Evolutionary conservation across 35 echinoderm and acorn worm species (phyloP).

Genomic region (Apostichopus japonicus): DNA sequence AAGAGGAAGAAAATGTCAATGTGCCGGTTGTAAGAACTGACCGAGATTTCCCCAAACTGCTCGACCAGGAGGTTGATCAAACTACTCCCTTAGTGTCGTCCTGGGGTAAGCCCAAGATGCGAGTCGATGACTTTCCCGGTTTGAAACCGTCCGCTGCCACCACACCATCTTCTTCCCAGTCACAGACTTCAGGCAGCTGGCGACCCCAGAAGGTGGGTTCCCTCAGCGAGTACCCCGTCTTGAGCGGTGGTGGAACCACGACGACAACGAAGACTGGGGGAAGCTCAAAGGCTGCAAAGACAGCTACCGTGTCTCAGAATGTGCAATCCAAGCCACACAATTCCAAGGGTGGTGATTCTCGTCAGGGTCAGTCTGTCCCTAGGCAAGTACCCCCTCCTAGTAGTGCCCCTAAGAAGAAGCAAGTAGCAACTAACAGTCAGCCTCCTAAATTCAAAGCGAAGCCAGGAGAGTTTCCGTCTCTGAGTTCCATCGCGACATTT

Average conservation of each 20-base stretch:
- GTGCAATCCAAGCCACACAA: neutral
- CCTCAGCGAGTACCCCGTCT: slow-evolving; percentile 20
- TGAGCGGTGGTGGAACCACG: neutral
- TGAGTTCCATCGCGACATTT: slow-evolving; percentile 92
- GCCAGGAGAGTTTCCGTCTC: slow-evolving; percentile 81
- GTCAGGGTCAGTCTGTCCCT: neutral
- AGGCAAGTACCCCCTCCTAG: neutral
- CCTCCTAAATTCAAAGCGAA: neutral
- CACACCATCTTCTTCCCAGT: neutral
- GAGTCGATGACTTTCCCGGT: slow-evolving; percentile 29
- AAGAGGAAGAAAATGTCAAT: neutral
- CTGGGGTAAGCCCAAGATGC: slow-evolving; percentile 15
- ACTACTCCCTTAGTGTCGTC: neutral
- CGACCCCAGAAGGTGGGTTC: slow-evolving; percentile 26
- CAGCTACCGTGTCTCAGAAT: neutral
- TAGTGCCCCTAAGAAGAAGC: neutral
- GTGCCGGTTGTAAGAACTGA: neutral
- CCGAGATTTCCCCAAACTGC: slow-evolving; percentile 27
- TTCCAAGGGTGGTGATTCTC: neutral
- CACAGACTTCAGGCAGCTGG: neutral
- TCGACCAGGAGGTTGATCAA: neutral
- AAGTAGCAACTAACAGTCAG: neutral
- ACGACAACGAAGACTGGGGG: neutral
- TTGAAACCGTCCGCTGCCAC: slow-evolving; percentile 13
- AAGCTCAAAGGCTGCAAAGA: neutral